Conservation (phyloP, 64 coral and sea anemone species). For the Montipora foliosa region DNA sequence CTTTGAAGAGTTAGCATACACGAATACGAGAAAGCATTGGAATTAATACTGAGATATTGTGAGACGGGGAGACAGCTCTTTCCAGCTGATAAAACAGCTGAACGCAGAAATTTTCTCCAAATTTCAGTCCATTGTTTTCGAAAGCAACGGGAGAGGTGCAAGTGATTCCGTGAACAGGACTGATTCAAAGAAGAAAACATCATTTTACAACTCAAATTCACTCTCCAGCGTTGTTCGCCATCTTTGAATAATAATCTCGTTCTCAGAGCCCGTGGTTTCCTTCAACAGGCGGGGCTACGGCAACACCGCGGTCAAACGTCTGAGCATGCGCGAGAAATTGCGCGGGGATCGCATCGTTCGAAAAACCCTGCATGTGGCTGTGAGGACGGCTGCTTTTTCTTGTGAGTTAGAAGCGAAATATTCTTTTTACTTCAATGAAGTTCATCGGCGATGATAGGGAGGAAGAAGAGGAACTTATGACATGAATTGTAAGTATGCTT, state of each 20-base stretch:
- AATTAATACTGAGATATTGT: not conserved
- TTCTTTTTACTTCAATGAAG: too few relatives aligned
- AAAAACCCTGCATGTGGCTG: too few relatives aligned
- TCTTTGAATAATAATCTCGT: not conserved
- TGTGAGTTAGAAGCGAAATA: too few relatives aligned
- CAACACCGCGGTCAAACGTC: too few relatives aligned
- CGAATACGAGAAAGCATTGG: not conserved
- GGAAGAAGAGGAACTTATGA: too few relatives aligned
- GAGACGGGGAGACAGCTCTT: not conserved
- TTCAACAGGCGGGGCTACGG: too few relatives aligned
- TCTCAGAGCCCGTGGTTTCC: too few relatives aligned
- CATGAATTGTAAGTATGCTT: too few relatives aligned
- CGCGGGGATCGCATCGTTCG: too few relatives aligned
- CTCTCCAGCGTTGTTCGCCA: not conserved
- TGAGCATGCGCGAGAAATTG: too few relatives aligned
- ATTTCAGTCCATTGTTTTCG: not conserved
- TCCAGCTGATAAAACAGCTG: not conserved
- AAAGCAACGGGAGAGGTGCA: not conserved
- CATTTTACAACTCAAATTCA: not conserved
- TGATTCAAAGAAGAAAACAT: not conserved
- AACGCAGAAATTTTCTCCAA: not conserved
- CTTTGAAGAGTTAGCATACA: not conserved
- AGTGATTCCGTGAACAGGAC: conserved; percentile 1
- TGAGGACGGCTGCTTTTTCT: too few relatives aligned
- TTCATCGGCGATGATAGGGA: too few relatives aligned